Percentiles rank a stretch among this genome's conserved stretches.
phyloP scores from a whole-genome alignment of 2,797 vertebrate species.

The Chrysocyon brachyurus region DNA sequence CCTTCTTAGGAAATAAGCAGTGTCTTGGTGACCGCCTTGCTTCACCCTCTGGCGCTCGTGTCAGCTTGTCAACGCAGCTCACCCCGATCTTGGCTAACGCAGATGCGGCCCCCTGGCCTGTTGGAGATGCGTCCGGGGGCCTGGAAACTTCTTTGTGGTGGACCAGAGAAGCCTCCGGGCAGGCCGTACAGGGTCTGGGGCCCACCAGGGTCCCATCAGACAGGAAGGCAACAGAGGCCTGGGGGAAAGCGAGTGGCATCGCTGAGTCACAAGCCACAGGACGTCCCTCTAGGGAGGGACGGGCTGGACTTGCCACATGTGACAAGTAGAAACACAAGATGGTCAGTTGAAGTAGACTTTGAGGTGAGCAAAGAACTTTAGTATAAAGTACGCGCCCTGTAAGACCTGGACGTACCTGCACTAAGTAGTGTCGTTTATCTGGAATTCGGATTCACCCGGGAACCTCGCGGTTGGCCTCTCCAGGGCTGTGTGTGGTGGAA shows the following conservation, averaged over 20 bases:
- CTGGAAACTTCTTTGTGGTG: neutral
- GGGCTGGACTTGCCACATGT: neutral
- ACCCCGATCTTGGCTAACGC: neutral
- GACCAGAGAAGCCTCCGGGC: neutral
- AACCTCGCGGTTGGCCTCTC: neutral
- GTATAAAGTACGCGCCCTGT: neutral
- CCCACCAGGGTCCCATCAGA: neutral
- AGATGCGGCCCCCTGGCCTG: neutral
- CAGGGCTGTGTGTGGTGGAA: neutral
- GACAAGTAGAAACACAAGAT: neutral
- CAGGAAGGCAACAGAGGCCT: neutral
- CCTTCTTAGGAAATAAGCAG: slow-evolving; percentile 43
- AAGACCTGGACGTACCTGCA: neutral
- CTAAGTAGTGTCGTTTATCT: slow-evolving; percentile 4
- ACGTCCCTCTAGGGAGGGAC: neutral
- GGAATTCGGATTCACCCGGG: neutral
- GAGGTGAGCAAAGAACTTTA: neutral
- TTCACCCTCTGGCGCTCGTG: slow-evolving; percentile 12
- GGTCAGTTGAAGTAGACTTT: neutral
- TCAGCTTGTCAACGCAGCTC: neutral
- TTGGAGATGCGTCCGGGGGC: neutral
- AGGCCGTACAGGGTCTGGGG: neutral
- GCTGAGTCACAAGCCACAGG: neutral
- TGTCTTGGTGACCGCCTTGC: neutral
- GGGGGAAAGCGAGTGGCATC: neutral